Evolutionary conservation across 2,113 vertebrate species (phyloP), one percentile per base, ranked within the genome.

Genomic region (Otolemur garnettii): DNA sequence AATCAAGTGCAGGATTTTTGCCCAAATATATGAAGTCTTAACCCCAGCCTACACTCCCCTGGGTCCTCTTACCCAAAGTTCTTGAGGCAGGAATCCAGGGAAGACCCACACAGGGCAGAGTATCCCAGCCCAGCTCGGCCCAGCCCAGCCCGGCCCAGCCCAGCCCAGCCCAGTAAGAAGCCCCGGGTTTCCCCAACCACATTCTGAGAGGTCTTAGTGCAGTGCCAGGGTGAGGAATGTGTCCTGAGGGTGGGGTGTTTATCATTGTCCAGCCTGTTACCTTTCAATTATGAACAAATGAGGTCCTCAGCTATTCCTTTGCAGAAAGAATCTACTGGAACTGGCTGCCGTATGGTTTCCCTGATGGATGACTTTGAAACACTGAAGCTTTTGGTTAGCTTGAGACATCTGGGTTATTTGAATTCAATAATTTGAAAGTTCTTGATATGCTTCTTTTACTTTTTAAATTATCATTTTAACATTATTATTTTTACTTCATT

Each of bases 21-120:
- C 64, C 91, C 75, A 59, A 0, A 88, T 74, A 1, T 28, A 1
- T 78, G 60, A 81, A 87, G 50, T 28, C 35, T 57, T 89, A 91
- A 86, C 75, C 79, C 74, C 26, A 50, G 42, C 38, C 87, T 97
- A 94, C 93, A 84, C 95, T 87, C 57, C 19, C 59, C 59, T 74
- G 66, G 50, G 62, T 86, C 42, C 82, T 68, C 30, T 79, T 22
- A 10, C 24, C 15, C 15, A 19, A 60, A 64, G 5, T 62, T 15
- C n/a, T 18, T 24, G 35, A 75, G 28, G 35, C 8, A 64, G 66
- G 59, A 80, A 12, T 14, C 22, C 13, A 28, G 18, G 53, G 68
- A 19, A 30, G 53, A 55, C n/a, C 4, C 45, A 28, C 19, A 6
- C 10, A 13, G 92, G 64, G 14, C 18, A 1, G 2, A 33, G 38